Base-by-base conservation (phyloP, 2,888 invertebrate genomes). In the Drosophila diplacantha region DNA sequence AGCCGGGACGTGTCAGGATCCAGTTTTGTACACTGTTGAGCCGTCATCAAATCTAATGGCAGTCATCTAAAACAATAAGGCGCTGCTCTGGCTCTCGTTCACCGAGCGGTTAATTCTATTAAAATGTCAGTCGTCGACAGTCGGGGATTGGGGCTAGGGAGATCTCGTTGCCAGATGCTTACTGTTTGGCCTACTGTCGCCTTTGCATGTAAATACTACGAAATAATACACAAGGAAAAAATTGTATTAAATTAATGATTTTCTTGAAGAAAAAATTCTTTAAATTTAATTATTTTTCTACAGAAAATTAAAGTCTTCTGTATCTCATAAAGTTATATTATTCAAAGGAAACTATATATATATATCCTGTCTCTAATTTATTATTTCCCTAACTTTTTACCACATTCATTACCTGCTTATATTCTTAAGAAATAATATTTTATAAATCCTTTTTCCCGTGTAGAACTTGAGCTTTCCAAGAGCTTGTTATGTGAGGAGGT, bases 131-230 rank as follows among this genome's bases (percentile, higher is more conserved):
- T 63, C 63, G 62, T 41, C 65, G 53, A 61, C 59, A 55, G 59
- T 49, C 46, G 43, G 37, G 41, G 41, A 52, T 35, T 65, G 75
- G 18, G 44, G 7, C 26, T 12, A 12, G 31, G 31, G 20, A 31
- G 60, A 51, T 67, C 60, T 52, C 66, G 41, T 59, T 65, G 75
- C 64, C 65, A 65, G 52, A 56, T 69, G 69, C 56, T 58, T 29
- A 31, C 51, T 37, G 39, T 37, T 44, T 44, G 64, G 52, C 47
- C 68, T 49, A 52, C 44, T 65, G 50, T 68, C 29, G 34, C 60
- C 67, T 80, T 77, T 80, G 52, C 63, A 77, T 76, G 73, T 57
- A 73, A 81, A 76, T 82, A 50, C 62, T 49, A 29, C n/a, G 34
- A 4, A 14, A 22, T 12, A 16, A 4, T 26, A n/a, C 44, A 47